Evolutionary conservation across 2,888 invertebrate species (phyloP).

Genomic region (Noctua comes): DNA sequence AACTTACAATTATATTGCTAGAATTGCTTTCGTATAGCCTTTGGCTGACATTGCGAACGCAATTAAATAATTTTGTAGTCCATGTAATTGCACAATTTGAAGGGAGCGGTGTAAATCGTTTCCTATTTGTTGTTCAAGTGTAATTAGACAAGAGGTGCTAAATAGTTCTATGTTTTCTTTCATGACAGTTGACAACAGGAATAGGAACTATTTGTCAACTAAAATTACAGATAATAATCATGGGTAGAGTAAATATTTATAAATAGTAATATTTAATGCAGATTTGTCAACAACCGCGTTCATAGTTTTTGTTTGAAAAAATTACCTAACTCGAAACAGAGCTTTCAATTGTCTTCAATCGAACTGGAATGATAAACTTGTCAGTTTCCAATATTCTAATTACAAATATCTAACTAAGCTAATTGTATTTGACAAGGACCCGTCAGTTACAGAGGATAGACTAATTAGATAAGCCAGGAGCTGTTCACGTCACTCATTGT

Average conservation of each 20-base stretch:
- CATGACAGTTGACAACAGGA: slow-evolving; percentile 13
- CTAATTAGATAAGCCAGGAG: slow-evolving; percentile 47
- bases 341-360: background rate
- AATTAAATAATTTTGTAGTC: slow-evolving; percentile 68
- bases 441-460: slow-evolving; percentile 25
- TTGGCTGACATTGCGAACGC: slow-evolving; percentile 64
- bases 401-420: background rate
- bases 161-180: slow-evolving; percentile 42
- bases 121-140: slow-evolving; percentile 55
- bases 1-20: slow-evolving; percentile 51
- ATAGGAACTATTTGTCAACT: background rate
- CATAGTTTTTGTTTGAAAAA: background rate
- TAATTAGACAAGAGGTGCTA: slow-evolving; percentile 36
- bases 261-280: background rate
- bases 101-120: slow-evolving; percentile 59
- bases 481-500: slow-evolving; percentile 36
- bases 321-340: background rate
- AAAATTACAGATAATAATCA: background rate
- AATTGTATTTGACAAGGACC: slow-evolving; percentile 23
- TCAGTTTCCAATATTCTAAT: slow-evolving; percentile 2
- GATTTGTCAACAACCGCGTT: no score
- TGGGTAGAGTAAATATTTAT: background rate
- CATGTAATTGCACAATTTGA: slow-evolving; percentile 64
- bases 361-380: background rate
- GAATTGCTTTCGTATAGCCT: slow-evolving; percentile 67